Base-by-base conservation (phyloP, 2,888 invertebrate genomes). In the Toxonevra muliebris region DNA sequence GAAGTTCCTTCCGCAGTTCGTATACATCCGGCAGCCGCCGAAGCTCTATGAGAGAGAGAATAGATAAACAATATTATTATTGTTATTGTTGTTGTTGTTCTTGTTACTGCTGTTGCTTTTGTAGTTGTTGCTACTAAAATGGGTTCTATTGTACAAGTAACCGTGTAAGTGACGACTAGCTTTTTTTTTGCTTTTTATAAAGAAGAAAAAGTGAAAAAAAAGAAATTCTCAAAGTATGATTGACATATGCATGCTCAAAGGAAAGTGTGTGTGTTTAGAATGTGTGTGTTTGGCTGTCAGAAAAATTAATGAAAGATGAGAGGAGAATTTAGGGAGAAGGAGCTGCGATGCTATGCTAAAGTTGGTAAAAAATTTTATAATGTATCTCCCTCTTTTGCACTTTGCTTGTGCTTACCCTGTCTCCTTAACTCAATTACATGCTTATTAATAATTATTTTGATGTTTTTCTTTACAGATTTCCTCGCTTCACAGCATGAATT, bases 1-100 rank as follows among this genome's bases (percentile, higher is more conserved):
- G 52, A 19, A 65, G 58, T 65, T 59, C 65, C 59, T 59, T 65
- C 65, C 57, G 50, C 30, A 30, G 30, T 30, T 65, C 58, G 58
- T 41, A 52, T 12, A 11, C 58, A 59, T 59, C 42, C 65, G 65
- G 65, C 42, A 17, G 59, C 52, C 17, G 5, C 30, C 15, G 20
- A 13, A 57, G 45, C 50, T 48, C 17, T 61, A 13, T 15, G 43
- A 20, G 2, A 19, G 45, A 43, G 43, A n/a, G 59, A 43, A 17
- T 43, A 19, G 42, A 59, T 48, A 48, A 48, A 10, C 48, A 48
- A 15, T 48, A 53, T 17, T 53, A 53, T 8, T 20, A 20, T 20
- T 20, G 17, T 53, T 53, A 30, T 55, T n/a, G 19, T 15, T 60
- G 5, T 61, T 61, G 30, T n/a, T 63, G 30, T 17, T 5, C 42